phyloP scores from a whole-genome alignment of 1,140 invertebrate species.

The Thaumetopoea pityocampa region DNA sequence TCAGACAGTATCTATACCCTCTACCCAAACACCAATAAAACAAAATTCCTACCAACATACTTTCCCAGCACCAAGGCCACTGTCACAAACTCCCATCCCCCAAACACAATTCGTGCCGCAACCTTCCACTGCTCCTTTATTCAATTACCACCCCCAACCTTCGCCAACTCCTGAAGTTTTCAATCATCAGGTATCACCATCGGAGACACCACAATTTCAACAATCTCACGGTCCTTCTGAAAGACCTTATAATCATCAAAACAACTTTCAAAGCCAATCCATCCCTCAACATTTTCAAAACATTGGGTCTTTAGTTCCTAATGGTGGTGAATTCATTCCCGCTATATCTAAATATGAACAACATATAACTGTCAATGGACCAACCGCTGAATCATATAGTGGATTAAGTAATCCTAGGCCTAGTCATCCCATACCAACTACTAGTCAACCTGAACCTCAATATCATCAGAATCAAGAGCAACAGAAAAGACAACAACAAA shows the following conservation, averaged over 20 bases:
- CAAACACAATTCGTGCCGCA: constrained; percentile 61
- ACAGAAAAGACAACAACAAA: constrained; percentile 43
- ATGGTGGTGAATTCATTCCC: constrained; percentile 82
- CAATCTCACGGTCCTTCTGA: constrained; percentile 38
- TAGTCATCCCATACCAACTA: constrained; percentile 39
- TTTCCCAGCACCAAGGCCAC: constrained; percentile 37
- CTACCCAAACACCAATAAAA: constrained; percentile 32
- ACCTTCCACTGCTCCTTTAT: constrained; percentile 59
- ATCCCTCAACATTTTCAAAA: constrained; percentile 52
- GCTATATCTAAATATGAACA: constrained; percentile 86
- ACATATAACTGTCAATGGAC: constrained; percentile 78
- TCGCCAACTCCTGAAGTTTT: constrained; percentile 45
- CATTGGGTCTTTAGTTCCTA: constrained; percentile 72
- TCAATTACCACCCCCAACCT: constrained; percentile 58
- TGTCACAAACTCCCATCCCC: constrained; percentile 50
- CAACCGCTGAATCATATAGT: constrained; percentile 40
- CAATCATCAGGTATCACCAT: constrained; percentile 28
- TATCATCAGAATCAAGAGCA: constrained; percentile 29
- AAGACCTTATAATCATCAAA: constrained; percentile 36
- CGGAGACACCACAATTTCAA: constrained; percentile 37
- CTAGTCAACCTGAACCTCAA: constrained; percentile 23
- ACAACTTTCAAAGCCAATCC: constrained; percentile 34
- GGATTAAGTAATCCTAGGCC: constrained; percentile 32
- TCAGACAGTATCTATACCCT: constrained; percentile 38
- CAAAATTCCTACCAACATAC: constrained; percentile 39